These are phyloP conservation scores for Channa maculata DNA, from an alignment of 2,113 vertebrate species.

Conservation along the genomic window DNA sequence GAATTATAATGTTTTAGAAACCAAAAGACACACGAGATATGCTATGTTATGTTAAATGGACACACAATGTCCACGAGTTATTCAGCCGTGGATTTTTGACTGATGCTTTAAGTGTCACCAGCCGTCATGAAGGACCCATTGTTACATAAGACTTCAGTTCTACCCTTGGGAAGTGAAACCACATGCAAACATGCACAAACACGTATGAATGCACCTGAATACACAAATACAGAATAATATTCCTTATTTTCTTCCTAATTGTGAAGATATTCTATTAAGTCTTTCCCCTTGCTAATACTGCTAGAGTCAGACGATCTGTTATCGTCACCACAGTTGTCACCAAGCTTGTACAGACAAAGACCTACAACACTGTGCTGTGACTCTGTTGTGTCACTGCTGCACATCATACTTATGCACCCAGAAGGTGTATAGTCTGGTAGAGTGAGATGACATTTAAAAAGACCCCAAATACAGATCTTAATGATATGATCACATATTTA, in stretches of 20 bases:
- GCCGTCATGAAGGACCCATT: conserved; percentile 52
- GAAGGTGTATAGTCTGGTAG: background rate
- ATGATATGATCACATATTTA: no score
- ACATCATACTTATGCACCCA: background rate
- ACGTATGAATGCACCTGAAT: background rate
- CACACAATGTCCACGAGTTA: conserved; percentile 35
- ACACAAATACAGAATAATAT: conserved; percentile 19
- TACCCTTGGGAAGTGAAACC: conserved; percentile 31
- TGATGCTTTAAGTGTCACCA: conserved; percentile 69
- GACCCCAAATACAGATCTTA: no score
- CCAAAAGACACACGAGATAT: background rate
- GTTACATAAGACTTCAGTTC: conserved; percentile 49
- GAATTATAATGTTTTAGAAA: background rate
- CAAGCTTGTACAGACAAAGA: conserved; percentile 2
- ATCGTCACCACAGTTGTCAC: background rate
- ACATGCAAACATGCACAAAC: conserved; percentile 14
- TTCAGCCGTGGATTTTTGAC: conserved; percentile 57
- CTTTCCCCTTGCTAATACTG: conserved; percentile 1
- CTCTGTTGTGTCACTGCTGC: background rate
- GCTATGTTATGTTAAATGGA: conserved; percentile 38
- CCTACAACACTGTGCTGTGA: no score
- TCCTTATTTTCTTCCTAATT: conserved; percentile 10
- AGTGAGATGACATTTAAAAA: no score
- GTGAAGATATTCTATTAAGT: conserved; percentile 10
- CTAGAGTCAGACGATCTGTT: background rate